A percentile compares a stretch with the other conserved stretches of the same genome.
phyloP scores from a whole-genome alignment of 2,888 invertebrate species.

The Chironomus tentans region DNA sequence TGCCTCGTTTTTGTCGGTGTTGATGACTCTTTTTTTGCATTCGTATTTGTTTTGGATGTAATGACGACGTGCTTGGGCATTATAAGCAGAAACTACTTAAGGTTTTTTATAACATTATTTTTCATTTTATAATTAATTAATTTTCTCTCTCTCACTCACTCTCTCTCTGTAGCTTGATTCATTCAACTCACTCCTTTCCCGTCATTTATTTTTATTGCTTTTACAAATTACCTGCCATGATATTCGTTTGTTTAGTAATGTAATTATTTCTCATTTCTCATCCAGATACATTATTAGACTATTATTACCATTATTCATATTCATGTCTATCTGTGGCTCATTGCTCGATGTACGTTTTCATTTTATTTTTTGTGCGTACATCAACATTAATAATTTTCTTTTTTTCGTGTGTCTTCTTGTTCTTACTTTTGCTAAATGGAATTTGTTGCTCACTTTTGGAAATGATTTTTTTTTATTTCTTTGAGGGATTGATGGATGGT shows the following conservation, averaged over 20 bases:
- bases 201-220: conserved; percentile 26
- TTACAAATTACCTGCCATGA: conserved; percentile 27
- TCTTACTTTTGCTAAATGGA: too few relatives aligned
- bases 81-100: conserved; percentile 24
- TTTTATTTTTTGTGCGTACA: too few relatives aligned
- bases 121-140: conserved; percentile 26
- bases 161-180: background rate
- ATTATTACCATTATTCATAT: too few relatives aligned
- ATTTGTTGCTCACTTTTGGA: too few relatives aligned
- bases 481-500: too few relatives aligned
- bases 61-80: background rate
- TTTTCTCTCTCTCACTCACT: conserved; percentile 8
- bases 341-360: too few relatives aligned
- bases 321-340: too few relatives aligned
- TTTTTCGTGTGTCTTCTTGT: too few relatives aligned
- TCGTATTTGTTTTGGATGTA: conserved; percentile 11
- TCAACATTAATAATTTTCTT: too few relatives aligned
- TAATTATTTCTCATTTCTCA: conserved; percentile 21
- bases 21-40: background rate
- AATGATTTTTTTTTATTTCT: too few relatives aligned
- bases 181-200: background rate
- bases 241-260: conserved; percentile 27
- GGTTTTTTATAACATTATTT: conserved; percentile 27
- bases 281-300: background rate
- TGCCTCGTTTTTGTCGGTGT: conserved; percentile 6